Conservation (phyloP, 92 coral and sea anemone genomes). For the Parazoanthus swiftii region DNA sequence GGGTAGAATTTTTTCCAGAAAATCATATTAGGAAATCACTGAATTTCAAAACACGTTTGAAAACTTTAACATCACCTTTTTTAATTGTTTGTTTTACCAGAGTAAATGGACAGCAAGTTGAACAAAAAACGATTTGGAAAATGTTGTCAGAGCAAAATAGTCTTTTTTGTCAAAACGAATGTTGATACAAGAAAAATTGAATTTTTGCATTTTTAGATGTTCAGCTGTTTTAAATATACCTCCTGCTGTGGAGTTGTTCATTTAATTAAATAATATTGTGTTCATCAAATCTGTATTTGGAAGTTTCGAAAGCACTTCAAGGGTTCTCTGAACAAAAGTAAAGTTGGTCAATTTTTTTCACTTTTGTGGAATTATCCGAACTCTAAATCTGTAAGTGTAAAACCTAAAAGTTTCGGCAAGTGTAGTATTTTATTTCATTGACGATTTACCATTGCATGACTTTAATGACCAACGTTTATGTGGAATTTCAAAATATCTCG, state of each 20-base stretch:
- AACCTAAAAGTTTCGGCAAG: neutral
- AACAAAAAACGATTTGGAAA: neutral
- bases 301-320: neutral
- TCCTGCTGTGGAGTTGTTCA: neutral
- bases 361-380: neutral
- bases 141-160: neutral
- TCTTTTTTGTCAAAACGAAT: neutral
- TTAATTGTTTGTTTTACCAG: neutral
- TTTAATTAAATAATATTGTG: neutral
- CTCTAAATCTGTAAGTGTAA: neutral
- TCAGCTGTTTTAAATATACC: slow-evolving; percentile 20
- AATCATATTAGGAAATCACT: neutral
- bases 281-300: neutral
- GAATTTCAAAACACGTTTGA: neutral
- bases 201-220: neutral
- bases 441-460: slow-evolving; percentile 5
- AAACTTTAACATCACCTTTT: neutral
- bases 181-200: neutral
- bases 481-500: slow-evolving; percentile 8
- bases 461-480: neutral
- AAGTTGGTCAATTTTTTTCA: neutral
- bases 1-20: neutral
- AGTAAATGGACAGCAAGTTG: slow-evolving; percentile 17
- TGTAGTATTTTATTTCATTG: neutral
- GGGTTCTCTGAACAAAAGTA: neutral